phyloP scores from a whole-genome alignment of 2,888 invertebrate genomes.

The Copidosoma aretas region DNA sequence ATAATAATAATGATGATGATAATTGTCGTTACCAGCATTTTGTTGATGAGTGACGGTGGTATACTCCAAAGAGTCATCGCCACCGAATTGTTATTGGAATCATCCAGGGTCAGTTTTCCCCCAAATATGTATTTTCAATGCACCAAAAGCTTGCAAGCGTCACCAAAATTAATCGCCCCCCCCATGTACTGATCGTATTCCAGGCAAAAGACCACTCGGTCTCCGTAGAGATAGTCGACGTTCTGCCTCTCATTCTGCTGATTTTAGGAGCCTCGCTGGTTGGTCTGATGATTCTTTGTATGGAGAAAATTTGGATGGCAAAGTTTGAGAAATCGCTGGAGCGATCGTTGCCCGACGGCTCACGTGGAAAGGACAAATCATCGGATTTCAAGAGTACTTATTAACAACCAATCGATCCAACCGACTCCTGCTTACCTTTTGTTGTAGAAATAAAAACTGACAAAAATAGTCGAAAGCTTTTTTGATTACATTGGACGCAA shows the following conservation, averaged over 20 bases:
- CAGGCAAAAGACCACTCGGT: conserved; percentile 44
- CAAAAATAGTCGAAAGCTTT: too few species aligned
- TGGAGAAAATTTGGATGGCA: conserved; percentile 24
- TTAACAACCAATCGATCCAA: too few species aligned
- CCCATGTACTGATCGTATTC: not conserved
- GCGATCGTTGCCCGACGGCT: not conserved
- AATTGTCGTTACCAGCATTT: conserved; percentile 47
- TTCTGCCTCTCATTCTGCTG: conserved; percentile 52
- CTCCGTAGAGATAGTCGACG: conserved; percentile 53
- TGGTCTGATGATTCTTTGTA: conserved; percentile 31
- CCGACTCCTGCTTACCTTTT: too few species aligned
- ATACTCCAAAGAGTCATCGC: conserved; percentile 55
- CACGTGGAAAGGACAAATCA: not conserved
- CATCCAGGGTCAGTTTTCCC: conserved; percentile 31
- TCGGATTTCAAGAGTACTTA: too few species aligned
- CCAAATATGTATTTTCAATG: too few species aligned
- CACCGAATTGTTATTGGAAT: conserved; percentile 47
- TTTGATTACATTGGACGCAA: too few species aligned
- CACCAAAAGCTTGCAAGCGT: too few species aligned
- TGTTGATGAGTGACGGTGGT: conserved; percentile 56
- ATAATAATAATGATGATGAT: not conserved
- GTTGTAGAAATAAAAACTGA: too few species aligned
- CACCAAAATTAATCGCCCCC: too few species aligned
- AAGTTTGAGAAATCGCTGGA: conserved; percentile 6
- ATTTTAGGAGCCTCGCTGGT: conserved; percentile 44